These are phyloP conservation scores for Hypomesus transpacificus DNA, from an alignment of 2,113 vertebrate genomes.

Conservation along the genomic window DNA sequence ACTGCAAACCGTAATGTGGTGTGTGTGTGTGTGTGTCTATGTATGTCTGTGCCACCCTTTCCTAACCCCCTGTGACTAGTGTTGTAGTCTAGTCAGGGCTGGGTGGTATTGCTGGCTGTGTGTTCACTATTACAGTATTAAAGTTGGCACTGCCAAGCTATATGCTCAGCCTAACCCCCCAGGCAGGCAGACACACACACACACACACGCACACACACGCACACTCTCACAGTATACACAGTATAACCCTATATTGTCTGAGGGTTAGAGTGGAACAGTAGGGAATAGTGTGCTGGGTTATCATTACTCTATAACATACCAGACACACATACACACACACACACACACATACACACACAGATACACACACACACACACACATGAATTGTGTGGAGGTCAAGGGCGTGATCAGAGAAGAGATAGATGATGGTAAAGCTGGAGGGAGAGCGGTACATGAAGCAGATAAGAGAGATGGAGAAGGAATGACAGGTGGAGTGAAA, in stretches of 20 bases:
- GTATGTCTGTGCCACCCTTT: not conserved
- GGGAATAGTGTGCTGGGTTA: not conserved
- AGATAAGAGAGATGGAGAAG: no score
- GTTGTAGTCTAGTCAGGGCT: not conserved
- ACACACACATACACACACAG: not conserved
- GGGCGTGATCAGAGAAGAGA: not conserved
- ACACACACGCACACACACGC: constrained; percentile 1
- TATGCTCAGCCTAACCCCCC: not conserved
- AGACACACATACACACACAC: not conserved
- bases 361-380: constrained; percentile 4
- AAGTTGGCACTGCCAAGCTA: not conserved
- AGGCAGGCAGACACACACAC: not conserved
- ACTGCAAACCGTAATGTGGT: not conserved
- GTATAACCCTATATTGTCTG: not conserved
- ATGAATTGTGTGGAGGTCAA: not conserved
- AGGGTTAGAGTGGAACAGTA: not conserved
- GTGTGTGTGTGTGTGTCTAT: not conserved
- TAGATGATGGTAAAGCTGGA: not conserved
- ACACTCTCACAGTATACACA: not conserved
- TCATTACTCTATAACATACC: not conserved
- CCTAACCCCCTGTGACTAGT: not conserved
- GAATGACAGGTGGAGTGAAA: no score
- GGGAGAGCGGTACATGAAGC: no score
- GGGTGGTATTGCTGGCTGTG: not conserved
- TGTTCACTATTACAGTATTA: not conserved